phyloP scores from a whole-genome alignment of 2,113 vertebrate species.

The Odocoileus hemionus region DNA sequence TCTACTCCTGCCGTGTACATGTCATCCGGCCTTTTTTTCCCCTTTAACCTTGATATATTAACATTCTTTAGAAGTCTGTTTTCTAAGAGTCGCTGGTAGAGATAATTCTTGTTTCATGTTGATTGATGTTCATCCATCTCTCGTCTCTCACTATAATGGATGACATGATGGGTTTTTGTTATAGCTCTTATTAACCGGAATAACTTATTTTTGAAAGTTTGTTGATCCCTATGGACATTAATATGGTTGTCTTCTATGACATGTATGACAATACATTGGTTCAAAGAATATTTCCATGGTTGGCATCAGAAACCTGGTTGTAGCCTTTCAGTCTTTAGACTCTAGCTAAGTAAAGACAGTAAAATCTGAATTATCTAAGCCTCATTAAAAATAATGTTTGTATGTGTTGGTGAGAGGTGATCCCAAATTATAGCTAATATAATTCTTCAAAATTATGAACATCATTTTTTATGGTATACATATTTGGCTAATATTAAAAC shows the following conservation, averaged over 20 bases:
- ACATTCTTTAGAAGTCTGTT: not conserved
- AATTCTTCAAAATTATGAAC: not conserved
- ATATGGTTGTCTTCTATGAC: not conserved
- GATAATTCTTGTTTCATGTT: not conserved
- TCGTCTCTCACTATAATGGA: not conserved
- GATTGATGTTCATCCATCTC: not conserved
- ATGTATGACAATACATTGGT: not conserved
- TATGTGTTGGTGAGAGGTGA: not conserved
- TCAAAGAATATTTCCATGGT: not conserved
- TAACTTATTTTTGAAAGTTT: not conserved
- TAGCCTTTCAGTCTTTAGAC: not conserved
- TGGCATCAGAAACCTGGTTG: not conserved
- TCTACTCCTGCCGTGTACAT: not conserved
- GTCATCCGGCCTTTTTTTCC: not conserved
- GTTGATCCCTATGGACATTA: not conserved
- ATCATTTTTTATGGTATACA: not conserved
- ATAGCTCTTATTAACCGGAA: not conserved
- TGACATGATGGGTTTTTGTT: not conserved
- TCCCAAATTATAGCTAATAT: not conserved
- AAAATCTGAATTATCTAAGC: not conserved
- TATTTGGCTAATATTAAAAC: conserved; percentile 1
- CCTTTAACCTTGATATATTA: not conserved
- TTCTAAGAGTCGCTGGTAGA: not conserved
- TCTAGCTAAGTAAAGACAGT: not conserved
- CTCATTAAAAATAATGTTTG: not conserved